A percentile compares a stretch with the other conserved stretches of the same genome.
Conservation (phyloP, 2,888 invertebrate genomes). For the Pimpla rufipes region DNA sequence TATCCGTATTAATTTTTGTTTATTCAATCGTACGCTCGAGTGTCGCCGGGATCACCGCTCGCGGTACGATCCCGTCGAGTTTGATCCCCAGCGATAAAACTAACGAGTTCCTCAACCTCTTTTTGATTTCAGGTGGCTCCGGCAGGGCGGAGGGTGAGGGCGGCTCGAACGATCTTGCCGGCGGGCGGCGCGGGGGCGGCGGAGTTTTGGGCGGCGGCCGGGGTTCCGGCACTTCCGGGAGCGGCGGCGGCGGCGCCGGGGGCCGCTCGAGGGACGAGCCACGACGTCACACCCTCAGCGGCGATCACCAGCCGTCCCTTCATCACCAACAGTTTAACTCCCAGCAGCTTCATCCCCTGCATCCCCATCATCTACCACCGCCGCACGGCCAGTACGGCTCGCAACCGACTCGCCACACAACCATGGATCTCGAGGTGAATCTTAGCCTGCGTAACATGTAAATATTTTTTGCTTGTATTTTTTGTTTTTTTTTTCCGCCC, state of each 20-base stretch:
- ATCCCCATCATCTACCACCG: slow-evolving; percentile 87
- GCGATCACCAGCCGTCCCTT: slow-evolving; percentile 89
- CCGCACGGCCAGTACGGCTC: slow-evolving; percentile 87
- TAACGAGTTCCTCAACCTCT: slow-evolving; percentile 9
- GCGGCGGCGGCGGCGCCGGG: slow-evolving; percentile 75
- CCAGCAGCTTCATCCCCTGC: slow-evolving; percentile 82
- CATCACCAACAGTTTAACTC: slow-evolving; percentile 86
- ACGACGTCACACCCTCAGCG: slow-evolving; percentile 93
- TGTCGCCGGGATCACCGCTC: no score
- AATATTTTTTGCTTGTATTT: slow-evolving; percentile 68
- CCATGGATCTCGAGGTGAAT: slow-evolving; percentile 93
- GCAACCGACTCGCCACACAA: slow-evolving; percentile 85
- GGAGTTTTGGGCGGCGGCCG: slow-evolving; percentile 78
- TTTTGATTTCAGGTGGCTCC: slow-evolving; percentile 79
- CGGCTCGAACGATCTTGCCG: slow-evolving; percentile 81
- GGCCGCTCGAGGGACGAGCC: slow-evolving; percentile 90
- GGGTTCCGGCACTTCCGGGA: slow-evolving; percentile 74
- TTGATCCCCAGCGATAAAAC: slow-evolving; percentile 11
- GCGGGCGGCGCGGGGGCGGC: slow-evolving; percentile 79
- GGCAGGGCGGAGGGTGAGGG: slow-evolving; percentile 83
- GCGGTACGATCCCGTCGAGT: no score
- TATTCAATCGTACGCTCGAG: neutral
- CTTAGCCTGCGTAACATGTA: slow-evolving; percentile 74
- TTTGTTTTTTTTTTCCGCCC: slow-evolving; percentile 52
- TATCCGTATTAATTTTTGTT: neutral